Base-by-base conservation (phyloP, 2,113 vertebrate species). In the Aspidoscelis tigris region DNA sequence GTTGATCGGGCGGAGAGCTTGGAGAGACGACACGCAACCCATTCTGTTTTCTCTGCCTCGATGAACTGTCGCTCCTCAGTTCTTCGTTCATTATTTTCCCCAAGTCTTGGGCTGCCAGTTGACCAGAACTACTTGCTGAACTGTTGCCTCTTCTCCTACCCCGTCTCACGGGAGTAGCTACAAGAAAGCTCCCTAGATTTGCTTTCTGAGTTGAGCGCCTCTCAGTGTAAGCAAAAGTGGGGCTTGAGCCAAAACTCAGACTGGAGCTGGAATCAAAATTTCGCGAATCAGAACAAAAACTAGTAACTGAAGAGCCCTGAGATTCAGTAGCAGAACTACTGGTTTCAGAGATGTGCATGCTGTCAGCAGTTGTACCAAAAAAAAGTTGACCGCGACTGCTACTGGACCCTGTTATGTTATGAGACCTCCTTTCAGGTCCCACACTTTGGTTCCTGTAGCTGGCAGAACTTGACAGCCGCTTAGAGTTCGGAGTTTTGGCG, bases 371-470 rank as follows among this genome's bases (percentile, higher is more conserved):
- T 82, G 80, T 89, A 1, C 96, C 93, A 0, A 96, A 96, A 92
- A 99, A 99, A 43, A 99, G 97, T 93, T 99, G 98, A 84, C 97
- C 93, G 16, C 97, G 93, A 82, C 96, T 98, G 87, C 95, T 93
- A 1, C 89, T 85, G 20, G 93, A 88, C 12, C 81, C 91, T 88
- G 90, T 81, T 33, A 22, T 80, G 0, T 89, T 93, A 70, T 84
- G 87, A 47, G 88, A 18, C 26, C 89, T 93, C 87, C 86, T 95
- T 92, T 90, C 94, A 90, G 81, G 95, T 94, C 78, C 91, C 66
- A 85, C 88, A 88, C 89, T 91, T 84, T 93, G 92, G 82, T 86
- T 92, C 77, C 87, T 82, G 1, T 7, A 90, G 58, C 92, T 94
- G 3, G 91, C 82, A 21, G 93, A 90, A 12, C 89, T 82, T 84